These are phyloP conservation scores for Orthosia cruda DNA, from an alignment of 2,888 invertebrate species.

Conservation along the genomic window DNA sequence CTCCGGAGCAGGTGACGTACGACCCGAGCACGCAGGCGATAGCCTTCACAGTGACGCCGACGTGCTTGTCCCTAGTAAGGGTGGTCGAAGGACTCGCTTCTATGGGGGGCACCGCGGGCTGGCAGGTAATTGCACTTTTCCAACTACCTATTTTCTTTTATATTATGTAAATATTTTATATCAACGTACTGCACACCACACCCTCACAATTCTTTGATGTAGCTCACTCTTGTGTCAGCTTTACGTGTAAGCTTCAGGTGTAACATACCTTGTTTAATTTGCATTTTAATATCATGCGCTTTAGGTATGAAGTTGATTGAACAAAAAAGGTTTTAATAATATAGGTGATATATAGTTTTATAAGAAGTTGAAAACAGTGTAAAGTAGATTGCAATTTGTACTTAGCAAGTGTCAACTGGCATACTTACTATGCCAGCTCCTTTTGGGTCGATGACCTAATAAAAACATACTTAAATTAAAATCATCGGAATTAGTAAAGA, in stretches of 20 bases:
- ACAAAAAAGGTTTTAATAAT: too few relatives aligned
- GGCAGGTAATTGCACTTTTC: constrained; percentile 81
- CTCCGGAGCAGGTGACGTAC: constrained; percentile 95
- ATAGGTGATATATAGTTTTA: neutral
- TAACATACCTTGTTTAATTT: constrained; percentile 35
- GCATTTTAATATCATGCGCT: constrained; percentile 26
- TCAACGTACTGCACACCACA: constrained; percentile 32
- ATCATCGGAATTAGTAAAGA: too few relatives aligned
- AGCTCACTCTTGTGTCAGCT: constrained; percentile 41
- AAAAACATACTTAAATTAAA: too few relatives aligned
- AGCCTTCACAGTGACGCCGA: constrained; percentile 95
- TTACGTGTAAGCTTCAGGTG: constrained; percentile 42
- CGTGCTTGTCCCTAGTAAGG: constrained; percentile 95
- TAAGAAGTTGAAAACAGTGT: neutral
- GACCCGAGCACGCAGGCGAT: constrained; percentile 95
- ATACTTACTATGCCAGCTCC: neutral
- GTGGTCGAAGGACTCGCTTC: constrained; percentile 94
- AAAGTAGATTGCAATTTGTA: neutral
- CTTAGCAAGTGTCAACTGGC: neutral
- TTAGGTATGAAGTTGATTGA: neutral
- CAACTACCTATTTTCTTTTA: neutral
- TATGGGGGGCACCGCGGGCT: constrained; percentile 77
- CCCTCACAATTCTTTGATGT: constrained; percentile 35
- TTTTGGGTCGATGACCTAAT: neutral
- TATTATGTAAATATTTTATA: constrained; percentile 18